phyloP scores from a whole-genome alignment of 2,888 invertebrate species.

The Eilema depressum region DNA sequence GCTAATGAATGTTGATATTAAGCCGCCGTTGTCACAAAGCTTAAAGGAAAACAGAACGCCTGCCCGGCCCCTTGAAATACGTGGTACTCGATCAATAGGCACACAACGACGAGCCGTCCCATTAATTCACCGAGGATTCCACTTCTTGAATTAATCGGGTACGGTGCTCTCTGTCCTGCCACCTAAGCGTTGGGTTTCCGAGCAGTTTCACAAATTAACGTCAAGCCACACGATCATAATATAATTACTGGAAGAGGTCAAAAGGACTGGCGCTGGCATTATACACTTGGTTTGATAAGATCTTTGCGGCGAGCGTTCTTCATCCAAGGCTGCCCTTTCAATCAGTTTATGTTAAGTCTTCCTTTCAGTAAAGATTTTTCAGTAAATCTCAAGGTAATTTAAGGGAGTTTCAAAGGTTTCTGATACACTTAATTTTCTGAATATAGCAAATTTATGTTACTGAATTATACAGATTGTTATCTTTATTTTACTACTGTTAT shows the following conservation, averaged over 20 bases:
- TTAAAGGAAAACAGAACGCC: constrained; percentile 44
- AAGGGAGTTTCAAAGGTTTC: constrained; percentile 22
- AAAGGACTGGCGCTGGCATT: constrained; percentile 49
- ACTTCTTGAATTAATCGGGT: constrained; percentile 81
- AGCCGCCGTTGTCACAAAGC: constrained; percentile 35
- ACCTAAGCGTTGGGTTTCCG: constrained; percentile 76
- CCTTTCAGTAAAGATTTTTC: constrained; percentile 27
- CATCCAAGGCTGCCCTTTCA: constrained; percentile 30
- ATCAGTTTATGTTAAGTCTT: constrained; percentile 32
- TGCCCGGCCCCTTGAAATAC: constrained; percentile 44
- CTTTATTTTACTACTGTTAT: neutral
- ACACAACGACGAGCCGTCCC: constrained; percentile 64
- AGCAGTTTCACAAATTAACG: constrained; percentile 82
- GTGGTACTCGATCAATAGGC: constrained; percentile 70
- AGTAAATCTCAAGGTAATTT: constrained; percentile 32
- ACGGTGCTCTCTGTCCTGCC: constrained; percentile 64
- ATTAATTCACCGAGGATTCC: constrained; percentile 75
- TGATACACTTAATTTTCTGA: neutral
- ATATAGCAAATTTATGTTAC: neutral
- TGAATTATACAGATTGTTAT: neutral
- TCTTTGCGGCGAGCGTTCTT: constrained; percentile 47
- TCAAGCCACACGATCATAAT: constrained; percentile 71
- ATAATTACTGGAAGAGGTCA: constrained; percentile 63
- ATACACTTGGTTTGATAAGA: constrained; percentile 54
- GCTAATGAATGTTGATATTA: constrained; percentile 28